Conservation (phyloP, 2,113 vertebrate genomes). For the Calonectris borealis region DNA sequence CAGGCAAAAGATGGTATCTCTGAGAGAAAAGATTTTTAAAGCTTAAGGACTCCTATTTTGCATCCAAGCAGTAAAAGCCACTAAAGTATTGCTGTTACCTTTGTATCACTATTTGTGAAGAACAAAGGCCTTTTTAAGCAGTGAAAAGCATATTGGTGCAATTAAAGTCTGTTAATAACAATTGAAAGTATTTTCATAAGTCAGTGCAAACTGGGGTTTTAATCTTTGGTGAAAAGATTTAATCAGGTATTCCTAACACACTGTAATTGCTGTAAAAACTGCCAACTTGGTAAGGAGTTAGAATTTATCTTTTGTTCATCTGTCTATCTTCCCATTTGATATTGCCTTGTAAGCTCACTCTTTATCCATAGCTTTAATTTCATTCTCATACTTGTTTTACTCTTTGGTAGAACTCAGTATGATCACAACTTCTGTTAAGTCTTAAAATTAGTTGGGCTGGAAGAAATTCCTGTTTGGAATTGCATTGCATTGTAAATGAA, state of each 20-base stretch:
- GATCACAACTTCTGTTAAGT: neutral
- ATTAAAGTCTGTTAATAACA: conserved; percentile 57
- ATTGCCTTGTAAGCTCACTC: neutral
- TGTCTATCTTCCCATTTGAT: neutral
- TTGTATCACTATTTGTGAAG: conserved; percentile 46
- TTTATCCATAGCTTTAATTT: neutral
- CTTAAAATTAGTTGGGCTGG: neutral
- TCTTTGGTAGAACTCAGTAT: neutral
- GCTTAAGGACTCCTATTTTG: conserved; percentile 56
- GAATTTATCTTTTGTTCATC: conserved; percentile 33
- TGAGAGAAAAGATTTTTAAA: conserved; percentile 64
- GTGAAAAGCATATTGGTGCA: conserved; percentile 55
- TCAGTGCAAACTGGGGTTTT: conserved; percentile 40
- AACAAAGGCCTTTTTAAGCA: conserved; percentile 64
- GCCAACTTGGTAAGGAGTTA: neutral
- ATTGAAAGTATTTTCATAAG: conserved; percentile 58
- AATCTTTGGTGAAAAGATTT: conserved; percentile 56
- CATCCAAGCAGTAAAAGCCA: conserved; percentile 57
- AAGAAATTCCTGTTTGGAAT: neutral
- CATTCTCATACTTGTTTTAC: conserved; percentile 3
- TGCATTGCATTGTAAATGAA: neutral
- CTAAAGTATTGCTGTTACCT: conserved; percentile 48
- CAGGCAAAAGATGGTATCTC: conserved; percentile 67
- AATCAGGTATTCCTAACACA: conserved; percentile 34
- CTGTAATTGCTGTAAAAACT: conserved; percentile 15